Base-by-base conservation (phyloP, 2,113 vertebrate species). In the Collichthys lucidus region DNA sequence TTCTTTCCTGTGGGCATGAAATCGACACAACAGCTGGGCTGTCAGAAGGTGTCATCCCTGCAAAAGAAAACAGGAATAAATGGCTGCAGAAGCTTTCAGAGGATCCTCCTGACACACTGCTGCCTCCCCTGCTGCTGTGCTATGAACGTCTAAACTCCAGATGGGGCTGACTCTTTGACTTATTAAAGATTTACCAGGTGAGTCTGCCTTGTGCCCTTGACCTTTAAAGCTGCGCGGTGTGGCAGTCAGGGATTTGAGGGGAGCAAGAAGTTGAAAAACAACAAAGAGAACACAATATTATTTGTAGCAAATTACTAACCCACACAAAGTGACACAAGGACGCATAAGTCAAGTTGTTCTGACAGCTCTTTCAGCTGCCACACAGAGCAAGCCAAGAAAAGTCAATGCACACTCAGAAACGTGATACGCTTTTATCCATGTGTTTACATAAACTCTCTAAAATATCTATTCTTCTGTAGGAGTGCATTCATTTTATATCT, bases 161-260 rank as follows among this genome's bases (percentile, higher is more conserved):
- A 87, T 80, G 83, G 84, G 69, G 49, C 73, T 17, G 74, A 79
- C 74, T 88, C 68, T 60, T 62, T 79, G 53, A 74, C 89, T 84
- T 89, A 79, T 93, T 90, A 87, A 92, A 90, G 85, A 91, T 90
- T 86, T 87, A 91, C 31, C 69, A 83, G 71, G 72, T 81, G 44
- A 65, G 72, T 60, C 68, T 82, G 75, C 68, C 11, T 59, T 11
- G 26, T 66, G 61, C 26, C 86, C 77, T 84, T 92, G 91, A 88
- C 89, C 90, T 88, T 90, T 73, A 79, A 35, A 79, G 60, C 77
- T 66, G 63, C 4, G 31, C 56, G 57, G 65, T 26, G 26, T 20
- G 69, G 26, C 76, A 17, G 65, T 10, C 61, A 67, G 79, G 79
- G 50, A 77, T 63, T 63, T 46, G 20, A 81, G 60, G 63, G 68